phyloP scores from a whole-genome alignment of 2,113 vertebrate genomes.

The Dendrocopos noguchii region DNA sequence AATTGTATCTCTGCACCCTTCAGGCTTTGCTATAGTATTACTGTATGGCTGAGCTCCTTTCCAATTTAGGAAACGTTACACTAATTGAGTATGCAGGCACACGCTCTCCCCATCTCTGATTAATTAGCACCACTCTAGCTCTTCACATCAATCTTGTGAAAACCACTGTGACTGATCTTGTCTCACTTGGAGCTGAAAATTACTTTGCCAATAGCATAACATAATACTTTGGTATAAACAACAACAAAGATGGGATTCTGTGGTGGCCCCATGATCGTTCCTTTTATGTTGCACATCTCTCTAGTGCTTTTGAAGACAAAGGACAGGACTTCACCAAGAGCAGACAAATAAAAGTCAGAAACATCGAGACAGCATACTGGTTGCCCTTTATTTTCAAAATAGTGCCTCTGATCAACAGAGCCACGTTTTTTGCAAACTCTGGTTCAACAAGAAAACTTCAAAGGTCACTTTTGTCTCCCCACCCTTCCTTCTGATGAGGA shows the following conservation, averaged over 20 bases:
- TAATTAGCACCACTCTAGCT: constrained; percentile 86
- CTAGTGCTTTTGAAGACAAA: constrained; percentile 68
- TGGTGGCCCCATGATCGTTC: constrained; percentile 14
- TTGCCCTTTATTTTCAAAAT: background rate
- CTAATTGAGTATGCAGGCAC: constrained; percentile 76
- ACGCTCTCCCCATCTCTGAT: constrained; percentile 80
- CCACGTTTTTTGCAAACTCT: background rate
- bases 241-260: constrained; percentile 64
- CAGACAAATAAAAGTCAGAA: background rate
- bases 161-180: constrained; percentile 75
- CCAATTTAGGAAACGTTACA: constrained; percentile 73
- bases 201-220: constrained; percentile 75
- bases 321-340: constrained; percentile 38
- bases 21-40: background rate
- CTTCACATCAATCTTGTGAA: constrained; percentile 73
- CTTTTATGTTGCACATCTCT: constrained; percentile 58
- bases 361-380: background rate
- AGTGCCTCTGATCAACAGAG: constrained; percentile 31
- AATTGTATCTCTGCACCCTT: background rate
- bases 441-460: constrained; percentile 17
- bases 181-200: constrained; percentile 81
- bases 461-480: background rate
- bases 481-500: background rate
- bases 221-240: constrained; percentile 71
- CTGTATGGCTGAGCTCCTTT: background rate